A percentile compares a stretch with the other conserved stretches of the same genome.
Conservation (phyloP, 2,113 vertebrate species). For the Brachyistius frenatus region DNA sequence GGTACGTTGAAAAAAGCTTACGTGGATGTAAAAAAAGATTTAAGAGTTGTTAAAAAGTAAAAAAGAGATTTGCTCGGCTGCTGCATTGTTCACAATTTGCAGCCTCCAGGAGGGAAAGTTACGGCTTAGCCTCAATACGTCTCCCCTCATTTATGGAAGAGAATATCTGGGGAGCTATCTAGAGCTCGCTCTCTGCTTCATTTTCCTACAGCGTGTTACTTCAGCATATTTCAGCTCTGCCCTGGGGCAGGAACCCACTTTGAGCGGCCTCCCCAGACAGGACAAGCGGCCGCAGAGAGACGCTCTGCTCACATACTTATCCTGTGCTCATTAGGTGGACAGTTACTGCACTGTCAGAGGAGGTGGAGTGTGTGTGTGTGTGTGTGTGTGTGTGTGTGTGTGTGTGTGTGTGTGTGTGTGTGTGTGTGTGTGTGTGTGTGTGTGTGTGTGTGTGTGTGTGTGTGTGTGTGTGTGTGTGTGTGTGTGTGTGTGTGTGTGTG, state of each 20-base stretch:
- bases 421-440: neutral
- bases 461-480: neutral
- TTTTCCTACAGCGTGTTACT: constrained; percentile 37
- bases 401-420: neutral
- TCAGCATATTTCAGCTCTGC: constrained; percentile 56
- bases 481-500: neutral
- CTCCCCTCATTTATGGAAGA: constrained; percentile 60
- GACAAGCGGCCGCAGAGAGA: constrained; percentile 35
- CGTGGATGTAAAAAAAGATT: neutral
- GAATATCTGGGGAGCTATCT: constrained; percentile 27
- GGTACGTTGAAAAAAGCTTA: neutral
- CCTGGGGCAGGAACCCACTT: constrained; percentile 46
- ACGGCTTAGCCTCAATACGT: constrained; percentile 61
- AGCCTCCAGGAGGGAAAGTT: constrained; percentile 31
- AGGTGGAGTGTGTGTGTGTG: neutral
- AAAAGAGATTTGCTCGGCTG: neutral
- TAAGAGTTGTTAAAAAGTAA: neutral
- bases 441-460: neutral
- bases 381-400: neutral
- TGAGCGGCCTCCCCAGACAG: constrained; percentile 44
- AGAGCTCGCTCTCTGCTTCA: constrained; percentile 24
- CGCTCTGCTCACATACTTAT: constrained; percentile 23
- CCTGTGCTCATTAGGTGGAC: constrained; percentile 39
- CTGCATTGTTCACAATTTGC: constrained; percentile 29
- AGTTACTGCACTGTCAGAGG: neutral